These are phyloP conservation scores for Helogale parvula DNA, from an alignment of 2,113 vertebrate species.

Conservation along the genomic window DNA sequence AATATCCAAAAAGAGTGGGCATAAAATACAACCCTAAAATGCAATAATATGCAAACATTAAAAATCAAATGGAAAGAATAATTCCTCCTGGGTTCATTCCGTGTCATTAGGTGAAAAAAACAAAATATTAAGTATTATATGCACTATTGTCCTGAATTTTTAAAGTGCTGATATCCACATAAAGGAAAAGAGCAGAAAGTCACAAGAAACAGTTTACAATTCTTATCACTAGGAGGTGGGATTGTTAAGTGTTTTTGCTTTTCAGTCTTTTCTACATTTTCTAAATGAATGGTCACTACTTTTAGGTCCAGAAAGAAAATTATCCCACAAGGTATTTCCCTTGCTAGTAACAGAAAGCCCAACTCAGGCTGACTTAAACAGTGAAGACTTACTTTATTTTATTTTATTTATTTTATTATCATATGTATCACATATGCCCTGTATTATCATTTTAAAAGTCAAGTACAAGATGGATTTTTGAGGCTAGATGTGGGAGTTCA, in stretches of 20 bases:
- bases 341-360: neutral
- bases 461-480: neutral
- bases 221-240: neutral
- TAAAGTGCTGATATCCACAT: neutral
- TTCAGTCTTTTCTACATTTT: neutral
- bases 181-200: neutral
- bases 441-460: neutral
- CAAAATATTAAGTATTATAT: neutral
- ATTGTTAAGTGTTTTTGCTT: neutral
- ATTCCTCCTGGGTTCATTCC: neutral
- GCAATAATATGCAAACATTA: neutral
- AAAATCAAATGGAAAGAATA: neutral
- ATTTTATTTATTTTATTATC: no score
- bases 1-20: neutral
- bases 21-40: neutral
- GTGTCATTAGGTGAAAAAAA: neutral
- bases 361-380: neutral
- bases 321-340: neutral
- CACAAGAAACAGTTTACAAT: neutral
- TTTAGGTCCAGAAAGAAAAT: constrained; percentile 2
- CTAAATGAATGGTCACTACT: neutral
- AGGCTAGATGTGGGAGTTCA: neutral
- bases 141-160: neutral
- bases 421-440: neutral
- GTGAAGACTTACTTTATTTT: neutral